Evolutionary conservation across 2,113 vertebrate genomes (phyloP).

Genomic region (Miniopterus natalensis): DNA sequence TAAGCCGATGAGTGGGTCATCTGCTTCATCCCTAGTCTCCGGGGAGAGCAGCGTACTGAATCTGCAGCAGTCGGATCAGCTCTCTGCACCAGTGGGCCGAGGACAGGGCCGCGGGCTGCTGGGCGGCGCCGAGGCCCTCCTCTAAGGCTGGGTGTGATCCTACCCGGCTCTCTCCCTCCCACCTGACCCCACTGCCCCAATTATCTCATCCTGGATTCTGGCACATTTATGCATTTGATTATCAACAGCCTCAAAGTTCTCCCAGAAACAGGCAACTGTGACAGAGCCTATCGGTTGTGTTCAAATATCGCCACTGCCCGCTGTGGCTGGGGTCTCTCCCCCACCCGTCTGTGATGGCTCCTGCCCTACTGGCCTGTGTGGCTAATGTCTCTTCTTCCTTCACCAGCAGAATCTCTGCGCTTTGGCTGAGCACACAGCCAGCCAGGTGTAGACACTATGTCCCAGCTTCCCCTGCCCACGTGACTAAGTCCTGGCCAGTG

Average conservation of each 20-base stretch:
- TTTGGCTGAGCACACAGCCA: background rate
- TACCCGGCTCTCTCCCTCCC: too few relatives aligned
- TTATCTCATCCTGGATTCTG: background rate
- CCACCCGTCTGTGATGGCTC: too few relatives aligned
- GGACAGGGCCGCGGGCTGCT: background rate
- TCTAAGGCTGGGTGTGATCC: background rate
- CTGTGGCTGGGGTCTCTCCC: too few relatives aligned
- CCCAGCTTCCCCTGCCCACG: background rate
- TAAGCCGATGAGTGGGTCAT: background rate
- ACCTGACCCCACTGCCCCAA: background rate
- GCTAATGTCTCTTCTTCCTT: background rate
- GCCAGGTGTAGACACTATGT: background rate
- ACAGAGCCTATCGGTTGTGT: background rate
- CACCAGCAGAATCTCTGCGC: background rate
- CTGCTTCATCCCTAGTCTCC: background rate
- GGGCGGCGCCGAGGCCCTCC: background rate
- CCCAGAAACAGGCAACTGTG: background rate
- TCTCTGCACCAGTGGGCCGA: background rate
- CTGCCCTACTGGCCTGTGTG: too few relatives aligned
- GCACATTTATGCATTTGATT: background rate
- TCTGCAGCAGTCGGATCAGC: background rate
- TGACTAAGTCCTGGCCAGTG: background rate
- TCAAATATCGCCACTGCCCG: background rate
- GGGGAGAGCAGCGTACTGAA: background rate
- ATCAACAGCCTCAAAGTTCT: background rate